phyloP scores from a whole-genome alignment of 2,888 invertebrate genomes.

The Drosophila kuntzei region DNA sequence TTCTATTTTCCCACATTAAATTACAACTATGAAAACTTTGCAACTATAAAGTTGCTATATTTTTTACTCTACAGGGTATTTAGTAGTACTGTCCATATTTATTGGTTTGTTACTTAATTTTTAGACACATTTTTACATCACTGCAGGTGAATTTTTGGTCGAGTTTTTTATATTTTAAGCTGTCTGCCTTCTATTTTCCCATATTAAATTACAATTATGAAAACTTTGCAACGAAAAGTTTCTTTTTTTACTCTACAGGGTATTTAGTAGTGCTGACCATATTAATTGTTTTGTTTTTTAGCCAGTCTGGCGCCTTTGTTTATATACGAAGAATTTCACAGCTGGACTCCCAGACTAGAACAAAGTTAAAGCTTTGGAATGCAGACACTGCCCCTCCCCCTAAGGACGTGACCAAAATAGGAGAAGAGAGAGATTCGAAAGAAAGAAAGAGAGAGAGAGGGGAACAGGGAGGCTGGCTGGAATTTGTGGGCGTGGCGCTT shows the following conservation, averaged over 20 bases:
- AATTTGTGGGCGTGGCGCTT: constrained; percentile 64
- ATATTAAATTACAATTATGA: no score
- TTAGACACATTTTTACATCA: not conserved
- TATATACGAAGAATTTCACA: constrained; percentile 16
- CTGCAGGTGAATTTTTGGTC: not conserved
- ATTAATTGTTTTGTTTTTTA: not conserved
- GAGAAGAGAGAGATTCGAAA: not conserved
- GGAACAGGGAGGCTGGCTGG: constrained; percentile 20
- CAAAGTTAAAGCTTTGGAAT: constrained; percentile 45
- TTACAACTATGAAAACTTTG: no score
- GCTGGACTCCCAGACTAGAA: constrained; percentile 41
- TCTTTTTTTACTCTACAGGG: no score
- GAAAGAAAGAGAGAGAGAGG: not conserved
- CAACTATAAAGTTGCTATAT: no score
- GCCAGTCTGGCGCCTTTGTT: constrained; percentile 34
- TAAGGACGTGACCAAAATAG: constrained; percentile 41
- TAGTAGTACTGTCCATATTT: not conserved
- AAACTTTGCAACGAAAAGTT: no score
- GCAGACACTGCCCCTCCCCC: constrained; percentile 29
- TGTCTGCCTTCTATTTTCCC: not conserved
- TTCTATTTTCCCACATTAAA: no score
- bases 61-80: no score
- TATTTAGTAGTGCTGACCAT: not conserved
- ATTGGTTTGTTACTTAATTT: no score
- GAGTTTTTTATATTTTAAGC: not conserved